phyloP scores from a whole-genome alignment of 2,797 vertebrate genomes.

The Peromyscus nudipes region DNA sequence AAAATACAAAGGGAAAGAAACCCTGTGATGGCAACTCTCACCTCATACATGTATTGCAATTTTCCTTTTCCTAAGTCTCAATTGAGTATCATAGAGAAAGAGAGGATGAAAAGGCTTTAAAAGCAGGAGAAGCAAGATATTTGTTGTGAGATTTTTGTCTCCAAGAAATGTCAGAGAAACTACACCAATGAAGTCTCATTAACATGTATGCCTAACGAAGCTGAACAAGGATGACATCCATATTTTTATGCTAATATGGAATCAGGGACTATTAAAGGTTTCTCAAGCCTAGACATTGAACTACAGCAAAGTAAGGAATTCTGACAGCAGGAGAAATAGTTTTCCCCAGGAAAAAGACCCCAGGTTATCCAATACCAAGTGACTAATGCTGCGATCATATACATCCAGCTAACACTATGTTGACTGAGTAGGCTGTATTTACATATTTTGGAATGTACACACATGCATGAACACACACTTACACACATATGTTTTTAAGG shows the following conservation, averaged over 20 bases:
- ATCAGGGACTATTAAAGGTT: rapidly evolving
- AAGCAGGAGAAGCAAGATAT: background rate
- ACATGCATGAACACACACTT: background rate
- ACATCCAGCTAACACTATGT: background rate
- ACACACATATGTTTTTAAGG: background rate
- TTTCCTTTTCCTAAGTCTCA: background rate
- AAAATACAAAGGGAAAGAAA: background rate
- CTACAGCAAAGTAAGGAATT: background rate
- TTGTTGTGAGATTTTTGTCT: background rate
- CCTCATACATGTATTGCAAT: background rate
- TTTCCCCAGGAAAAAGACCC: background rate
- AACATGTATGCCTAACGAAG: no score
- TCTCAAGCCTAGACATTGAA: background rate
- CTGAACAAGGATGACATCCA: background rate
- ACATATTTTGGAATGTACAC: background rate
- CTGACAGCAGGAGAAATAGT: background rate
- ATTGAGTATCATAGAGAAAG: no score
- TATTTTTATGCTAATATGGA: background rate
- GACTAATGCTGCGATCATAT: background rate
- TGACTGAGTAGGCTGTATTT: background rate
- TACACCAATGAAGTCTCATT: background rate
- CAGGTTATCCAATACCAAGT: background rate
- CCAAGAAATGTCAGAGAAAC: background rate
- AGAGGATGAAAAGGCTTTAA: background rate
- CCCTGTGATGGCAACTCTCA: rapidly evolving